Base-by-base conservation (phyloP, 2,888 invertebrate genomes). In the Dusona sp. region DNA sequence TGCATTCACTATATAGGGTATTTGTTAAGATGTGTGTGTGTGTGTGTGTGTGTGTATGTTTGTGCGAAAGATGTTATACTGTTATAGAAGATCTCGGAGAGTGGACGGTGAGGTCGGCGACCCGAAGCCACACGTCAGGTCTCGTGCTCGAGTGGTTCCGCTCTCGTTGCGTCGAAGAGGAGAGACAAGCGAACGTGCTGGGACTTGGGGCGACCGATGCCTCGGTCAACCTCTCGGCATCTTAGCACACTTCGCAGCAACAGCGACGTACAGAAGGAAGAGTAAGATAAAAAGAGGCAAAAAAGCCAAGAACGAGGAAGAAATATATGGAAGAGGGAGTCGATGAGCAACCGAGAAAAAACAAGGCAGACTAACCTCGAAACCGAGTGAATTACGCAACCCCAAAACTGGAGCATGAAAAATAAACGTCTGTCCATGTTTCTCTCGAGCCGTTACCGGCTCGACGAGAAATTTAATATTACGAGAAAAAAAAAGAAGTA, bases 31-130 rank as follows among this genome's bases (percentile, higher is more conserved):
- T 16, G 25, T 19, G 2, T 64, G 38, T 73, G 42, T 57, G 19
- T 1, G 9, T 19, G 22, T n/a, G 13, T 7, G 36, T 3, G 36
- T 13, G 33, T 57, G 57, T 79, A 38, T 4, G 19, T 36, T 11
- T 42, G 78, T 45, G 67, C 33, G 25, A 65, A 65, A 54, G 72
- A 65, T 77, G 48, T 65, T 73, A 36, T 78, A 42, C 51, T 22
- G 78, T 51, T 70, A 42, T 22, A 45, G 22, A 79, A 36, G 74
- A 57, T 74, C 42, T 48, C 64, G 38, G 45, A 36, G 68, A 78
- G 78, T 48, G 78, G 64, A 81, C 70, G 79, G 48, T 19, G 84
- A 73, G 81, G 84, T 85, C 84, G 51, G 65, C 57, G 84, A 85
- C 84, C 84, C 75, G 70, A 77, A 65, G 72, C 64, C 77, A 72